phyloP scores from a whole-genome alignment of 2,113 vertebrate species.

The Chloropsis hardwickii region DNA sequence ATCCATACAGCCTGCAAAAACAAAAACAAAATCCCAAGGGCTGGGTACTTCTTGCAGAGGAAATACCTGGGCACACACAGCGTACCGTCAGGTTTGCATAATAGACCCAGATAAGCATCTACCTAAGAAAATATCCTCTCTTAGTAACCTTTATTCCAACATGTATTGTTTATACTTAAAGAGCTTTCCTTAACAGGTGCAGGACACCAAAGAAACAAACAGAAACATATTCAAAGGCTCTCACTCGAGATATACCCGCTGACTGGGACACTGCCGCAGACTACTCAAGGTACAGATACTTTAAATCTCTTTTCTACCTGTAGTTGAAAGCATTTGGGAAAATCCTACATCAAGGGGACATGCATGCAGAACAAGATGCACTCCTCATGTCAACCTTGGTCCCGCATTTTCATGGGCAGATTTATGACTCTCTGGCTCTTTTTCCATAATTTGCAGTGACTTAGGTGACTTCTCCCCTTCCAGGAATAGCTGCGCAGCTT shows the following conservation, averaged over 20 bases:
- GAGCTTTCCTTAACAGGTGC: neutral
- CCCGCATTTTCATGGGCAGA: neutral
- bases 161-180: neutral
- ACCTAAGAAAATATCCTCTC: neutral
- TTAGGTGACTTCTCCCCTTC: neutral
- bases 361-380: neutral
- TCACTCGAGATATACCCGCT: neutral
- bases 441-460: neutral
- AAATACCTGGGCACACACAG: neutral
- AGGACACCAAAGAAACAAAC: neutral
- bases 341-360: neutral
- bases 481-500: fast-evolving
- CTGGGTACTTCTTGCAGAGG: neutral
- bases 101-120: neutral
- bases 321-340: neutral
- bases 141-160: neutral
- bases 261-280: neutral
- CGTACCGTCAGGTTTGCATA: neutral
- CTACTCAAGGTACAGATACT: neutral
- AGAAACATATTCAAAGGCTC: neutral
- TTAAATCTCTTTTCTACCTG: neutral
- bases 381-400: neutral
- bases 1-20: constrained; percentile 69
- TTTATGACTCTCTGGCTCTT: neutral
- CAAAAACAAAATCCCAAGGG: neutral